Evolutionary conservation across 2,888 invertebrate species (phyloP).

Genomic region (Heliconius sara): DNA sequence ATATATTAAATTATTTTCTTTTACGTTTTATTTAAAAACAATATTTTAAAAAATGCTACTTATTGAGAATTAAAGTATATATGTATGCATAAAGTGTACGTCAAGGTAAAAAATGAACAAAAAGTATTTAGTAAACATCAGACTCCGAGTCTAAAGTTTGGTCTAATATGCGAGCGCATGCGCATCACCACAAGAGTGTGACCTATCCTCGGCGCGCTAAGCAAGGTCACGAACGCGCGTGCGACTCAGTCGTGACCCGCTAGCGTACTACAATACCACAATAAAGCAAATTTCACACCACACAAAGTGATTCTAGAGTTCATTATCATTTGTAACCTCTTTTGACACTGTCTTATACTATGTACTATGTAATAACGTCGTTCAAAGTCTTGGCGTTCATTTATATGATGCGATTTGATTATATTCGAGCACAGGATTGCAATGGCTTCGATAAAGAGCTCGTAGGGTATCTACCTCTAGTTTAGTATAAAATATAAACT

Average conservation of each 20-base stretch:
- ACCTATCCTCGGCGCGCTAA: constrained; percentile 79
- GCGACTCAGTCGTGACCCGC: constrained; percentile 82
- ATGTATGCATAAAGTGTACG: too few species aligned
- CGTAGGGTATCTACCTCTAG: constrained; percentile 43
- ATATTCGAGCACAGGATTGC: constrained; percentile 53
- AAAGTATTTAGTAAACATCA: neutral
- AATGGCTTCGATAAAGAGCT: constrained; percentile 41
- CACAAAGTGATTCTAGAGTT: constrained; percentile 67
- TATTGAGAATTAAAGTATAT: too few species aligned
- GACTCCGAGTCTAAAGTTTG: neutral
- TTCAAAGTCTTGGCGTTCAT: constrained; percentile 54
- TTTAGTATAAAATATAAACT: constrained; percentile 54
- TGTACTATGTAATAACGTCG: constrained; percentile 63
- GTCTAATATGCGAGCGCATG: constrained; percentile 52
- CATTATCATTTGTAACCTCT: constrained; percentile 63
- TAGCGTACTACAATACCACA: constrained; percentile 68
- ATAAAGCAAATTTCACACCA: constrained; percentile 66
- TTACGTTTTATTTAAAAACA: neutral
- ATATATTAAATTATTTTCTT: neutral
- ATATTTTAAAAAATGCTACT: neutral
- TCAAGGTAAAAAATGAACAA: neutral
- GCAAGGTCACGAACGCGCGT: constrained; percentile 84
- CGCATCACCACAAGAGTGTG: constrained; percentile 78
- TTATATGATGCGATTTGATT: constrained; percentile 60
- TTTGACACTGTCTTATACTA: constrained; percentile 65